phyloP scores from a whole-genome alignment of 2,113 vertebrate species.

The Lepus americanus region DNA sequence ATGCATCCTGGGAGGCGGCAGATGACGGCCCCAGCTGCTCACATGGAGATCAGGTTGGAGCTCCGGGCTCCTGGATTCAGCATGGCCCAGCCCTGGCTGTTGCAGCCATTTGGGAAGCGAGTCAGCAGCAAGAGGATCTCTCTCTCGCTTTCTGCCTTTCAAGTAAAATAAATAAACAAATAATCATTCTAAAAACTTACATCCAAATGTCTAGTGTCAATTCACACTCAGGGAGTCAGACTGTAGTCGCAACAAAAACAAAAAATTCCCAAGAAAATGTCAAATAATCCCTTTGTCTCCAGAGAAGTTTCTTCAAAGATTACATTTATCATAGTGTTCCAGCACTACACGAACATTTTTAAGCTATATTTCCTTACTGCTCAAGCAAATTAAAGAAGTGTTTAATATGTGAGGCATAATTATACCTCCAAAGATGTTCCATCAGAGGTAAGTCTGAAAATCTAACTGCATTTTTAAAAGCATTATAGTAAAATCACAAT shows the following conservation, averaged over 20 bases:
- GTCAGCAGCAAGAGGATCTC: no score
- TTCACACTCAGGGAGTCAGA: not conserved
- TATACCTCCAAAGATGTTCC: slow-evolving; percentile 65
- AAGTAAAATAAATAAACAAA: no score
- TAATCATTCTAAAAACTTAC: not conserved
- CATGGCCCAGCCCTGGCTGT: no score
- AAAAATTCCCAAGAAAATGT: not conserved
- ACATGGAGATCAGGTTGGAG: no score
- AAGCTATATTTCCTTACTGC: slow-evolving; percentile 58
- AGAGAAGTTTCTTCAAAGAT: slow-evolving; percentile 14
- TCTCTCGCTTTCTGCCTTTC: no score
- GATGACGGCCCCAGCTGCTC: no score
- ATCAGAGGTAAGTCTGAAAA: slow-evolving; percentile 67
- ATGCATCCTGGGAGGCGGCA: no score
- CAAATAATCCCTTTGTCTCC: not conserved
- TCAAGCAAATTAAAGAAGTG: slow-evolving; percentile 71
- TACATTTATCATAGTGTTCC: slow-evolving; percentile 52
- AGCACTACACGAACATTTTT: slow-evolving; percentile 30
- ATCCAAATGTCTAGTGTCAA: not conserved
- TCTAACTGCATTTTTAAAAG: slow-evolving; percentile 64
- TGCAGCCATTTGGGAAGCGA: no score
- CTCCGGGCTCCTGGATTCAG: no score
- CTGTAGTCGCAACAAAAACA: not conserved
- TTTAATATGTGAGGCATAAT: slow-evolving; percentile 67
- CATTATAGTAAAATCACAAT: slow-evolving; percentile 56